Base-by-base conservation (phyloP, 2,113 vertebrate species). In the Pteruthius melanotis region DNA sequence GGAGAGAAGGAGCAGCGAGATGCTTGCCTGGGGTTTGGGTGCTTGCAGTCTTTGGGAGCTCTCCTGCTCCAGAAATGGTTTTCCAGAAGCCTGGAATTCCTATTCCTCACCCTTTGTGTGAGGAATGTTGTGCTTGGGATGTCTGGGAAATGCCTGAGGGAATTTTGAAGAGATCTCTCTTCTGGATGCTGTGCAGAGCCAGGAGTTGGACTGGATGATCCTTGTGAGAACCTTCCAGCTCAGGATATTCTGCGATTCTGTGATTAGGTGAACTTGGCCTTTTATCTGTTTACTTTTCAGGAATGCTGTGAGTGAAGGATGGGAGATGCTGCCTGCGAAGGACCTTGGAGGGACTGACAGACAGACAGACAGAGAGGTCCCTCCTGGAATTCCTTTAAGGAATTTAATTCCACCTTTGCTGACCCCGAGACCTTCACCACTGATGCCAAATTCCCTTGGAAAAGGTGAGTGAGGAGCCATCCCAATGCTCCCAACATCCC, bases 71-170 rank as follows among this genome's bases (percentile, higher is more conserved):
- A 72, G 28, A 15, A 77, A 28, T 13, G 45, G 3, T 35, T 86
- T 83, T 56, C 56, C 78, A 71, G 47, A 18, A 45, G 74, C 31
- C 5, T 4, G 52, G 27, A 30, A 37, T 11, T 54, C 30, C 47
- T 6, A 7, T 33, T 47, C 13, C n/a, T n/a, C 0, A 0, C 12
- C 18, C 8, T 83, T 35, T 21, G 11, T 2, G 2, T 2, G 37
- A 0, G 15, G 87, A 28, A 37, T 20, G 27, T 5, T 31, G 56
- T 47, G 50, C 69, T 76, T 47, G 37, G 21, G 40, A 75, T 54
- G 35, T 3, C 15, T 31, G 11, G 57, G 61, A 35, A 53, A 39
- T 47, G 65, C 52, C 60, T 13, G 7, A 31, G 72, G 56, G 75
- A 13, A 21, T 64, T 83, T 17, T 50, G 14, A 4, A 28, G 39